Evolutionary conservation across 2,888 invertebrate genomes (phyloP), one percentile per base, ranked within the genome.

Genomic region (Halictus ligatus): DNA sequence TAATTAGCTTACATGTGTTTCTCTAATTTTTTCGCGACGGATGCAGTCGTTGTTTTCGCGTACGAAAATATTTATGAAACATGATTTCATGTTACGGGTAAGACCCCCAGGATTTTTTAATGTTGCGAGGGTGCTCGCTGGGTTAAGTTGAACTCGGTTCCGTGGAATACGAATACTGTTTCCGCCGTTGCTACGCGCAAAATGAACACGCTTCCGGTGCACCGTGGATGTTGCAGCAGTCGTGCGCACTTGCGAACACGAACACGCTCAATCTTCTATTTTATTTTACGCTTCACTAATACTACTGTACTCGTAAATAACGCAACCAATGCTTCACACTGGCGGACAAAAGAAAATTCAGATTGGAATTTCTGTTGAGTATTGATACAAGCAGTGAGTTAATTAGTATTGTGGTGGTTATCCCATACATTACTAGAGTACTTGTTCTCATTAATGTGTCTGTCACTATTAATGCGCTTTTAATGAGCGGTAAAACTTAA

Each of bases 51-150:
- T 71, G 40, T 6, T 43, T 71, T n/a, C n/a, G 1, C 40, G 13
- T 43, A 13, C n/a, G 72, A 25, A 72, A 72, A 72, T 72, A 72
- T 43, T 71, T 71, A 29, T 64, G 43, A 13, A n/a, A 43, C 21
- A 13, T n/a, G 40, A n/a, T 46, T 58, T 60, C 18, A 29, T 18
- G 67, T 10, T 18, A 18, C 46, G 10, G n/a, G 29, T 2, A 8
- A 76, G 46, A 18, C 15, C 29, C 54, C 3, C 29, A 7, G 64
- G 15, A 18, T 64, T 29, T 64, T 64, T 64, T 64, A 64, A 18
- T 18, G 64, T 64, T 64, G 29, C 64, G n/a, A 18, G 29, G 8
- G 0, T 0, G 12, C n/a, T 60, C n/a, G 60, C 46, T 8, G 25
- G 8, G 54, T 46, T n/a, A 35, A 46, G 71, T 58, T 48, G 18